phyloP scores from a whole-genome alignment of 2,888 invertebrate species.

The Seira musarum region DNA sequence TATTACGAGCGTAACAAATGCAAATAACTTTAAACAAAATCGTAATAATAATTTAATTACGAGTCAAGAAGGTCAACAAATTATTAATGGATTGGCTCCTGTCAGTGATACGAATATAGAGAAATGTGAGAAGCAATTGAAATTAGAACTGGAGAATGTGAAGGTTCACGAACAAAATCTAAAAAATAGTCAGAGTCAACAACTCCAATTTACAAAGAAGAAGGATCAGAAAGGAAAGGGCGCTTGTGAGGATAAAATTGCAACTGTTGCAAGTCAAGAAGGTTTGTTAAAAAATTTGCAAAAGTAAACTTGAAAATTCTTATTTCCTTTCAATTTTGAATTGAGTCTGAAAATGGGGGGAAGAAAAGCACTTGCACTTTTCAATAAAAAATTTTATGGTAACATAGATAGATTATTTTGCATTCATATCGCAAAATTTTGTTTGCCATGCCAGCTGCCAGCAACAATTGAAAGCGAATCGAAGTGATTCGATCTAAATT shows the following conservation, averaged over 20 bases:
- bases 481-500: too few relatives aligned
- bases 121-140: not conserved
- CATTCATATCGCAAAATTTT: too few relatives aligned
- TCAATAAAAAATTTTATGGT: too few relatives aligned
- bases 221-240: constrained; percentile 23
- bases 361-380: too few relatives aligned
- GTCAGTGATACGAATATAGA: not conserved
- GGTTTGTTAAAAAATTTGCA: constrained; percentile 42
- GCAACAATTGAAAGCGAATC: too few relatives aligned
- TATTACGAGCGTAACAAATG: constrained; percentile 19
- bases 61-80: constrained; percentile 28
- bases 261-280: constrained; percentile 48
- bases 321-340: too few relatives aligned
- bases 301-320: too few relatives aligned
- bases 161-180: constrained; percentile 34
- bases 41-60: not conserved
- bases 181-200: constrained; percentile 35
- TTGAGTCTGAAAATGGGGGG: too few relatives aligned
- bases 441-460: too few relatives aligned
- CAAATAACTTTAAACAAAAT: constrained; percentile 16
- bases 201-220: constrained; percentile 14
- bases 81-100: constrained; percentile 17
- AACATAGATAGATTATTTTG: too few relatives aligned
- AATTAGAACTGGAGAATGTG: constrained; percentile 18
- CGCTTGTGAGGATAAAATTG: constrained; percentile 16